Base-by-base conservation (phyloP, 2,888 invertebrate genomes). In the Frankliniella fusca region DNA sequence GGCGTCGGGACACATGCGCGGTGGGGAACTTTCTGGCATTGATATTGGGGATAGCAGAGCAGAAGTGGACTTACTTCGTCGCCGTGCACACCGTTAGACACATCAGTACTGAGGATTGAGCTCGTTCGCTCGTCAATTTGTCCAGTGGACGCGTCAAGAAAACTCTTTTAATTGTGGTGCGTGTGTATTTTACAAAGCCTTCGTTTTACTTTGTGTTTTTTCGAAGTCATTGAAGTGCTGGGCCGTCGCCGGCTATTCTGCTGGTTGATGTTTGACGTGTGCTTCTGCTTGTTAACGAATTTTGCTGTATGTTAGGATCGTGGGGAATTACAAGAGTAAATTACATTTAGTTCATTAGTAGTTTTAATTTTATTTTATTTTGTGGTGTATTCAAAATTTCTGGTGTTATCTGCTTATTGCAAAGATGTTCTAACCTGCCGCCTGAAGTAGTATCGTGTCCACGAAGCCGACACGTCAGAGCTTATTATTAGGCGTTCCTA, bases 11-110 rank as follows among this genome's bases (percentile, higher is more conserved):
- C 70, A 76, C 70, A 76, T 76, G 23, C 70, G 70, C 70, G 23
- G 70, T 27, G 70, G 70, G 70, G 70, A 76, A 76, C 70, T 76
- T 76, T 76, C 70, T 76, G 70, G 70, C 70, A 76, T 76, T 76
- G 23, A 76, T 76, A 76, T 76, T 76, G 27, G 27, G 70, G 70
- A 76, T 27, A 27, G 27, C 70, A 12, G 12, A 76, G 70, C 70
- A 76, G 70, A 76, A 23, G 70, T 23, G 23, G 70, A 27, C 23
- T 76, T 76, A 76, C 70, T 76, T 76, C 70, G 27, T 27, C 12
- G 23, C 23, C 9, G 70, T 23, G 70, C 70, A 9, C 23, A 76
- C 70, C 70, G 70, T 76, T 70, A 76, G 70, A 76, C 70, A 76
- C 11, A 23, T 76, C 70, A 76, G 70, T 27, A 27, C 23, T 27